Evolutionary conservation across 2,797 vertebrate genomes (phyloP).

Genomic region (Sebastes kiyomatsui): DNA sequence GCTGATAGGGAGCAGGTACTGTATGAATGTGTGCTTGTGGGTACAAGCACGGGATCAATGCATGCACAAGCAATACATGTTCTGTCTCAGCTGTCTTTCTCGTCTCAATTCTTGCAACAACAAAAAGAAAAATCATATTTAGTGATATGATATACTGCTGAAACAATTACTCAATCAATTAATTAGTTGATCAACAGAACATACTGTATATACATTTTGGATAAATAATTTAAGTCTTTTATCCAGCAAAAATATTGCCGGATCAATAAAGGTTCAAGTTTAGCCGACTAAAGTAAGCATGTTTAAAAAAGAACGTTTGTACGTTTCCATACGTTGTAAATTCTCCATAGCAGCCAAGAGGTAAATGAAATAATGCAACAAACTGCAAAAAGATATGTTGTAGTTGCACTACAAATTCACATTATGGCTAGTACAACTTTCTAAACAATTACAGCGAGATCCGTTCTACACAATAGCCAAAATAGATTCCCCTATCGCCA

Average conservation of each 20-base stretch:
- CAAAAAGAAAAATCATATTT: background rate
- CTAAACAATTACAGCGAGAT: background rate
- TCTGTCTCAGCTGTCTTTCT: background rate
- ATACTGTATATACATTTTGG: background rate
- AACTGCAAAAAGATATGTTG: no score
- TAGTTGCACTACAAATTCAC: background rate
- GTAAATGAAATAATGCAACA: no score
- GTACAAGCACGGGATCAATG: background rate
- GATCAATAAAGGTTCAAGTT: background rate
- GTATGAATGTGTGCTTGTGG: background rate
- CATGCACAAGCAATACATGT: background rate
- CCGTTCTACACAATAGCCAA: no score
- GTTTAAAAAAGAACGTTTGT: no score
- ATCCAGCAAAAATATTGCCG: background rate
- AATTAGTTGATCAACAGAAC: background rate
- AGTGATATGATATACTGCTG: background rate
- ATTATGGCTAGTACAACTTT: background rate
- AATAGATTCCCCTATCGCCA: no score
- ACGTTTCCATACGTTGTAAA: no score
- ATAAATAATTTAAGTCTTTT: background rate
- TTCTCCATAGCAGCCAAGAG: no score
- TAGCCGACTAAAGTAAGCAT: background rate
- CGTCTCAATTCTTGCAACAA: background rate
- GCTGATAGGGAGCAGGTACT: slow-evolving; percentile 13
- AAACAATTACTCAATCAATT: background rate